Percentiles rank a stretch among this genome's conserved stretches.
These are phyloP conservation scores for Suncus etruscus DNA, from an alignment of 2,113 vertebrate species.

Conservation along the genomic window DNA sequence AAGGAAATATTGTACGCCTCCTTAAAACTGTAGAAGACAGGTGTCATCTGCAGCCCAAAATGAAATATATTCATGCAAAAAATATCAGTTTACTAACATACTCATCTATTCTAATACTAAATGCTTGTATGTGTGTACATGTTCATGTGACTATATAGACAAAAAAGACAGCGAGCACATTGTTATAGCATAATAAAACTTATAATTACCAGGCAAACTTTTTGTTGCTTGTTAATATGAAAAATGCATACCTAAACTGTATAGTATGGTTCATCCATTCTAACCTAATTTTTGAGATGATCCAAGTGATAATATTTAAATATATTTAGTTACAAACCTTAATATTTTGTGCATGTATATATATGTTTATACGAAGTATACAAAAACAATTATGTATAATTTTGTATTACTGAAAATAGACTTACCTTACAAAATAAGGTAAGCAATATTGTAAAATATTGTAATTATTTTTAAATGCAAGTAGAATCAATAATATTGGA, in stretches of 20 bases:
- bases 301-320: not conserved
- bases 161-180: conserved; percentile 2
- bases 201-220: conserved; percentile 10
- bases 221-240: conserved; percentile 12
- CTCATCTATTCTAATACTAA: not conserved
- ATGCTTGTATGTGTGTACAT: not conserved
- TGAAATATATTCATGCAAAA: conserved; percentile 40
- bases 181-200: not conserved
- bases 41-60: conserved; percentile 7
- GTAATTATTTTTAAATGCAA: not conserved
- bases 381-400: not conserved
- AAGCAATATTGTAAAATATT: conserved; percentile 30
- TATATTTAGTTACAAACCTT: not conserved
- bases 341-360: not conserved
- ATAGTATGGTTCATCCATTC: not conserved
- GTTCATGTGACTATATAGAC: not conserved
- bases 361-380: not conserved
- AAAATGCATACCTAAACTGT: conserved; percentile 11
- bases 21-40: not conserved
- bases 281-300: not conserved
- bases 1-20: not conserved
- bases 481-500: conserved; percentile 38
- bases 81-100: conserved; percentile 8
- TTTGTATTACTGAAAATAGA: conserved; percentile 20
- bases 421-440: conserved; percentile 32